phyloP scores from a whole-genome alignment of 2,113 vertebrate genomes.

The Brachionichthys hirsutus region DNA sequence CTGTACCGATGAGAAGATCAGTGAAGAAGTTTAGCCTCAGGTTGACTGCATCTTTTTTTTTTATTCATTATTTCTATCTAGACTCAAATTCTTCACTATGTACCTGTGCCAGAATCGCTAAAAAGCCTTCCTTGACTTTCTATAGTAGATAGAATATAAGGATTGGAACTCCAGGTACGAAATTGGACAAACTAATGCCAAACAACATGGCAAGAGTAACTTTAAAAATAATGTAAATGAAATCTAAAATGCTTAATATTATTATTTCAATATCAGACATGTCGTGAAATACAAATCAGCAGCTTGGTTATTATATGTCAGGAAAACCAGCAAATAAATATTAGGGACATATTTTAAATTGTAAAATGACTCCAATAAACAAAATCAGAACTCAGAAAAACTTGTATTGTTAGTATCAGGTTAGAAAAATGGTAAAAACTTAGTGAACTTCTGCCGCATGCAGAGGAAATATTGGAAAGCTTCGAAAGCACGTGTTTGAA shows the following conservation, averaged over 20 bases:
- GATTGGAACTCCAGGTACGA: too few species aligned
- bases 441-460: conserved; percentile 1
- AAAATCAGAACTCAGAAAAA: not conserved
- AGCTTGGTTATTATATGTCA: not conserved
- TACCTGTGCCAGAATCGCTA: not conserved
- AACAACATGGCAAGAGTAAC: too few species aligned
- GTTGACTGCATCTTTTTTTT: conserved; percentile 24
- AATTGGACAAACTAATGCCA: too few species aligned
- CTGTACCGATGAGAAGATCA: too few species aligned
- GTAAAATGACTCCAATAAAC: not conserved
- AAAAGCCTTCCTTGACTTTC: too few species aligned
- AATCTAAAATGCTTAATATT: not conserved
- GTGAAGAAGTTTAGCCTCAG: not conserved
- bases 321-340: not conserved
- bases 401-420: conserved; percentile 1
- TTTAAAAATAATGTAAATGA: not conserved
- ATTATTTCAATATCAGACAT: not conserved
- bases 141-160: too few species aligned
- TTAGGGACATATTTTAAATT: not conserved
- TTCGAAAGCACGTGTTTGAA: conserved; percentile 24
- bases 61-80: too few species aligned
- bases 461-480: conserved; percentile 15
- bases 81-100: not conserved
- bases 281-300: not conserved
- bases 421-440: not conserved